Evolutionary conservation across 2,113 vertebrate genomes (phyloP).

Genomic region (Kryptolebias marmoratus): DNA sequence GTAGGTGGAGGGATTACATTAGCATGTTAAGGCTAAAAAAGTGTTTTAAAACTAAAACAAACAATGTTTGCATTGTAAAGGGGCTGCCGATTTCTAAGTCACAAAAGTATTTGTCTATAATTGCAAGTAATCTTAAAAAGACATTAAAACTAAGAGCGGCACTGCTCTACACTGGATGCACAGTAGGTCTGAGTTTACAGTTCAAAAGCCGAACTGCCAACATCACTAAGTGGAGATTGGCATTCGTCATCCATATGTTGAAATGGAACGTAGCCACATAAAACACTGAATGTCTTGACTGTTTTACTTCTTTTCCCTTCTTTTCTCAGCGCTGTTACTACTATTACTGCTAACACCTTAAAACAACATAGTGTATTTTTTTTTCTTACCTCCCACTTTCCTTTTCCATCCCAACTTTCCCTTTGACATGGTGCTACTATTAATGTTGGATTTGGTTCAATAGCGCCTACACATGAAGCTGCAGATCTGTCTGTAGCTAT

Average conservation of each 20-base stretch:
- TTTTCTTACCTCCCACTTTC: conserved; percentile 43
- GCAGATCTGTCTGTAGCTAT: conserved; percentile 24
- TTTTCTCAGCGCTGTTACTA: conserved; percentile 39
- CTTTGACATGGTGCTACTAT: conserved; percentile 48
- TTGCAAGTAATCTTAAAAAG: too few species aligned
- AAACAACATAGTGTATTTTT: conserved; percentile 48
- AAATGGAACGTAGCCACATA: conserved; percentile 54
- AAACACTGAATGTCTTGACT: conserved; percentile 44
- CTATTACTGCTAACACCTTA: conserved; percentile 50
- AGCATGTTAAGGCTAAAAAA: conserved; percentile 42
- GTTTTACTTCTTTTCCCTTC: conserved; percentile 35
- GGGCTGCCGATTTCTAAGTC: neutral
- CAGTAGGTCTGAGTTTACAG: too few species aligned
- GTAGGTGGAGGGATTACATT: conserved; percentile 48
- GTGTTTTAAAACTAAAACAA: neutral
- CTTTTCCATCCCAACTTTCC: conserved; percentile 39
- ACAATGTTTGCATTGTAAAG: neutral
- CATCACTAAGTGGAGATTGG: conserved; percentile 43
- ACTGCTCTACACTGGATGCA: too few species aligned
- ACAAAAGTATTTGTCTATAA: neutral
- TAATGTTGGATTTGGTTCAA: conserved; percentile 61
- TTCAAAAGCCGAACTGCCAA: conserved; percentile 3
- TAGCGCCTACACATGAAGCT: conserved; percentile 40
- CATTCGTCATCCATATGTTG: conserved; percentile 51
- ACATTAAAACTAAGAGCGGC: too few species aligned